Base-by-base conservation (phyloP, 2,113 vertebrate genomes). In the Archocentrus centrarchus region DNA sequence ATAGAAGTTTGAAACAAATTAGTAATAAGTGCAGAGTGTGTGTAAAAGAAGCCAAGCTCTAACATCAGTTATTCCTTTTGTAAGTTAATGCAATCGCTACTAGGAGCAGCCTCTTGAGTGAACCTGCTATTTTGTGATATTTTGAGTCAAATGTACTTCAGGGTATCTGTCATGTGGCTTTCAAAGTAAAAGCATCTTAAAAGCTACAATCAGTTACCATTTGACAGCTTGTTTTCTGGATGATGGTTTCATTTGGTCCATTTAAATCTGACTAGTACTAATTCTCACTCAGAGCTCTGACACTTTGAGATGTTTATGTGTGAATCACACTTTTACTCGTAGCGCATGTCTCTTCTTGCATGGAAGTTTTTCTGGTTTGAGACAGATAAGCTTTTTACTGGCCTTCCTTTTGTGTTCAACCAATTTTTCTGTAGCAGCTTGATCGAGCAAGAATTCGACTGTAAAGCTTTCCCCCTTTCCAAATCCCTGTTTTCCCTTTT, bases 301-400 rank as follows among this genome's bases (percentile, higher is more conserved):
- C 79, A 95, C 94, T 86, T 82, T 87, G 87, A 89, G 87, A 92
- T 92, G 63, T 92, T 85, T 90, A 57, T 73, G 75, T 95, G 88
- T 75, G 79, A 91, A 85, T 84, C 87, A 82, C 95, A 95, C 93
- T 90, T 91, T 95, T 95, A 93, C 95, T 96, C 93, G 92, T 95
- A 94, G 94, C 95, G 98, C 98, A 99, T 98, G 98, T 96, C 95
- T 96, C 85, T 93, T 96, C 95, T 96, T 98, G 98, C 98, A 98
- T 99, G 98, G 95, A 96, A 64, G 91, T 91, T 93, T 91, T 88
- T 90, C 89, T 93, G 91, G 94, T 91, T 92, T 94, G 87, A 92
- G 63, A 92, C 61, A 5, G 84, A 86, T 90, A 68, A 90, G 87
- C 84, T 27, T 88, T 92, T 91, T 89, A 76, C 70, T 87, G 10